Base-by-base conservation (phyloP, 2,888 invertebrate genomes). In the Poecilus cupreus region DNA sequence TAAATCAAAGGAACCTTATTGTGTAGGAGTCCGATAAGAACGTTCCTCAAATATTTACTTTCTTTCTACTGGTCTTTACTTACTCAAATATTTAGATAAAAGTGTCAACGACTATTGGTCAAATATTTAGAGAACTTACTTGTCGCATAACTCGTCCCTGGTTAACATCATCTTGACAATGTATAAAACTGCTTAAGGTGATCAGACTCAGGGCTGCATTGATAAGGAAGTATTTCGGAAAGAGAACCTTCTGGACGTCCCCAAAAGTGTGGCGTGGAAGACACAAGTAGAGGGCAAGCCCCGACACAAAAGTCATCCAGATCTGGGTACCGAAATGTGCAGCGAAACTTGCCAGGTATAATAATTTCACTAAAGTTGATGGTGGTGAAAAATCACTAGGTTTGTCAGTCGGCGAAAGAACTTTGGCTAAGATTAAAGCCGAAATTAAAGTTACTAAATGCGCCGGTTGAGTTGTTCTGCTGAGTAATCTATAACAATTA, bases 241-340 rank as follows among this genome's bases (percentile, higher is more conserved):
- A 97, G 81, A 97, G 90, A 49, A 96, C 93, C 83, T 95, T 94
- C 88, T 97, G 97, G 13, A 97, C 95, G 85, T 94, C 93, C 0
- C 96, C 97, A 89, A 97, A 97, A 84, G 94, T 94, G 86, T 96
- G 96, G 16, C 97, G 93, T 0, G 97, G 96, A 84, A 97, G 90
- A 5, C 94, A 93, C 90, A 97, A 96, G 89, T 96, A 97, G 78
- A 97, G 91, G 80, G 96, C 94, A 76, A 97, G 90, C 83, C 97
- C 97, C 86, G 97, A 97, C 39, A 97, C 92, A 87, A 97, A 95
- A 10, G 97, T 96, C 96, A 97, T 97, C 97, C 97, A 97, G 84
- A 97, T 92, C 90, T 97, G 97, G 18, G 96, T 92, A 37, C 97
- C 97, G 85, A 96, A 93, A 88, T 97, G 96, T 80, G 93, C 93